Conservation (phyloP, 2,113 vertebrate genomes). For the Psilopsiagon aymara region DNA sequence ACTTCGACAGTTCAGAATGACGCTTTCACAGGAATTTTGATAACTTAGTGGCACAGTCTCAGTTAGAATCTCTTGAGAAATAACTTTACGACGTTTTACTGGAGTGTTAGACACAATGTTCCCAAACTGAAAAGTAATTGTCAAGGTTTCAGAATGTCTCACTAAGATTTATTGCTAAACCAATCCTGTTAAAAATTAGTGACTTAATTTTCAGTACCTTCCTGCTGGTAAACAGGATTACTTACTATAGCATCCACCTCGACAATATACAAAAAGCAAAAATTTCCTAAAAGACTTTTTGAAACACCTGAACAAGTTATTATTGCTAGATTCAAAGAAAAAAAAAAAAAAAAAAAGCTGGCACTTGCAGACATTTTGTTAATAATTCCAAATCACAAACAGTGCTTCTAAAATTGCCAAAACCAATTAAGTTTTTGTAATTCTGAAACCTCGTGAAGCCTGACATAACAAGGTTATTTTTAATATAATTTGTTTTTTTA, state of each 20-base stretch:
- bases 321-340: not conserved
- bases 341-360: fast-evolving
- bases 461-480: not conserved
- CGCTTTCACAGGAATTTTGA: conserved; percentile 77
- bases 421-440: not conserved
- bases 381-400: not conserved
- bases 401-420: not conserved
- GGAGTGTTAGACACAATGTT: conserved; percentile 79
- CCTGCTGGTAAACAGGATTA: not conserved
- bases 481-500: not conserved
- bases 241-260: not conserved
- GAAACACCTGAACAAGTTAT: not conserved
- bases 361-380: not conserved
- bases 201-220: not conserved
- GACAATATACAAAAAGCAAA: not conserved
- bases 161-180: not conserved
- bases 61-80: conserved; percentile 62
- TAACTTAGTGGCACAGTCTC: conserved; percentile 58
- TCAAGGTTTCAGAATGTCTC: conserved; percentile 39
- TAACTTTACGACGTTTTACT: conserved; percentile 85
- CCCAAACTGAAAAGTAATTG: conserved; percentile 82
- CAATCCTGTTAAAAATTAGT: not conserved
- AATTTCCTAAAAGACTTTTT: not conserved
- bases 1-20: conserved; percentile 92
- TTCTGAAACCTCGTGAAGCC: not conserved